Conservation (phyloP, 1,140 invertebrate genomes). For the Catajapyx aquilonaris region DNA sequence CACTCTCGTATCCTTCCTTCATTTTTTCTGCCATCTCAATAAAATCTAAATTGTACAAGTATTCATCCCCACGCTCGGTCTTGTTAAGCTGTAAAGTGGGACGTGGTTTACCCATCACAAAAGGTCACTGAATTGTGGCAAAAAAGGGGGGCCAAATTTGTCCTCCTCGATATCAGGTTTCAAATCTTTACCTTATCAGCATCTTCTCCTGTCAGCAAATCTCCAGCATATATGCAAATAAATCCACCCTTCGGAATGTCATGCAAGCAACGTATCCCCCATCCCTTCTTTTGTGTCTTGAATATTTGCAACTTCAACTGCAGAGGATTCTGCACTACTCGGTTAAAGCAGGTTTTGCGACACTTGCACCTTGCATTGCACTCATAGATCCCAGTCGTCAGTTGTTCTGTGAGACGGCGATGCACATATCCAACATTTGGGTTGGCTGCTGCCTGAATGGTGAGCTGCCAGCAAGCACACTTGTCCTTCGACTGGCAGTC, state of each 20-base stretch:
- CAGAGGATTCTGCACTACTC: no score
- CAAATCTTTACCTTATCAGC: conserved; percentile 52
- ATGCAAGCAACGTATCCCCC: conserved; percentile 91
- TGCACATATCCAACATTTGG: conserved; percentile 55
- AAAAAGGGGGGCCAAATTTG: no score
- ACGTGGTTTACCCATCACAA: no score
- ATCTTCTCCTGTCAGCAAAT: conserved; percentile 68
- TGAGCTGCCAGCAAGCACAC: conserved; percentile 81
- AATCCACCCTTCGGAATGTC: conserved; percentile 73
- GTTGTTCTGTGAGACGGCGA: conserved; percentile 55
- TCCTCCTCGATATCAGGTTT: no score
- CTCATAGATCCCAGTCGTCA: conserved; percentile 84
- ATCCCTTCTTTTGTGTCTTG: conserved; percentile 69
- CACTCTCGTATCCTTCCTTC: conserved; percentile 70
- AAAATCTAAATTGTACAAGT: conserved; percentile 88
- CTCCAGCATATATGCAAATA: conserved; percentile 88
- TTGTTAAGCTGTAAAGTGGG: conserved; percentile 47
- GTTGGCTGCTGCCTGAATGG: conserved; percentile 38
- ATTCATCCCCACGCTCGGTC: conserved; percentile 82
- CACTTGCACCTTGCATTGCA: conserved; percentile 66
- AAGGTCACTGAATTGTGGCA: no score
- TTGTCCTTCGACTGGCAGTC: no score
- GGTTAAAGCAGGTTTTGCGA: no score
- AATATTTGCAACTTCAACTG: no score
- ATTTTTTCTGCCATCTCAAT: conserved; percentile 78